These are phyloP conservation scores for Corvus hawaiiensis DNA, from an alignment of 2,113 vertebrate species.

Conservation along the genomic window DNA sequence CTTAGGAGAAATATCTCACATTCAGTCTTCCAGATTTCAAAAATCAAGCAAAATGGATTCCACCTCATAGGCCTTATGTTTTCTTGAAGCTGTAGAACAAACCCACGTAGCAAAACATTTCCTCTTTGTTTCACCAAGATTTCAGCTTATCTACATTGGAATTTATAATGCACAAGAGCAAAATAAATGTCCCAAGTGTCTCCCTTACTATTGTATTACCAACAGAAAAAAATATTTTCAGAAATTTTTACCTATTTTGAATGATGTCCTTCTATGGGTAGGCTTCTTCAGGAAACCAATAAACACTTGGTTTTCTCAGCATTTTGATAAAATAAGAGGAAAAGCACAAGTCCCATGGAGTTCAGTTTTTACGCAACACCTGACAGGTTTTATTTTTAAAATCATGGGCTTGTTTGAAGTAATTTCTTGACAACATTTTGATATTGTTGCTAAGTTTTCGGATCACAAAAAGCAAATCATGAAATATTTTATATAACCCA, in stretches of 20 bases:
- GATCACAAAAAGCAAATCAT: neutral
- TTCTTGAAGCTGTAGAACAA: neutral
- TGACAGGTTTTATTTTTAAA: neutral
- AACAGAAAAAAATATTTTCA: neutral
- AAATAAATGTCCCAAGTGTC: neutral
- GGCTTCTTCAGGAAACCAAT: neutral
- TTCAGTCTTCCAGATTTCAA: neutral
- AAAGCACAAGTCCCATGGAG: neutral
- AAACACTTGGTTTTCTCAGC: neutral
- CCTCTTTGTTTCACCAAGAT: neutral
- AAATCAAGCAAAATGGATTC: neutral
- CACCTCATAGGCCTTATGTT: neutral
- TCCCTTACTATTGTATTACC: neutral
- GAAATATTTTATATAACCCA: neutral
- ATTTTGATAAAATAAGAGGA: neutral
- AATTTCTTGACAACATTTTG: neutral
- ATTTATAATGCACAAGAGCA: neutral
- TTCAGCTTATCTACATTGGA: neutral
- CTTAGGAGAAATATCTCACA: neutral
- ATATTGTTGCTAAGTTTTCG: neutral
- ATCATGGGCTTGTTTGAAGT: neutral
- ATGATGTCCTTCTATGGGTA: accelerated
- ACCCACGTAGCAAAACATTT: neutral
- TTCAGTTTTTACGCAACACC: neutral
- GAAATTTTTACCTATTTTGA: neutral